Conservation (phyloP, 2,797 vertebrate species). For the Triplophysa yarkandensis region DNA sequence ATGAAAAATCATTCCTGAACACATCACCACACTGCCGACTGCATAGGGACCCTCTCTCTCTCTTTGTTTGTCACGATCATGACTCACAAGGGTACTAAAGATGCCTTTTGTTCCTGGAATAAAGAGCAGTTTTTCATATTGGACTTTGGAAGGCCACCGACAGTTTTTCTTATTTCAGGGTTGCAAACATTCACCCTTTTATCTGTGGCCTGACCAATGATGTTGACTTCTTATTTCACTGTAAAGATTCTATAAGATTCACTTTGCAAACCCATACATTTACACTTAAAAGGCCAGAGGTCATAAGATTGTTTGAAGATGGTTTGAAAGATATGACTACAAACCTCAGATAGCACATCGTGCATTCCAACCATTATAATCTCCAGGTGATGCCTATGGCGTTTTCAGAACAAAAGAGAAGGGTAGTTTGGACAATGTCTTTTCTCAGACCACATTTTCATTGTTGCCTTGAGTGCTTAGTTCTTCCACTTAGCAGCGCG, state of each 20-base stretch:
- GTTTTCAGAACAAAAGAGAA: slow-evolving; percentile 7
- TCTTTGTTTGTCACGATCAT: not conserved
- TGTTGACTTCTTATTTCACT: slow-evolving; percentile 4
- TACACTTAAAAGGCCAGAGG: slow-evolving; percentile 10
- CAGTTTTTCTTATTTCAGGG: slow-evolving; percentile 9
- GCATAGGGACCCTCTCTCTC: not conserved
- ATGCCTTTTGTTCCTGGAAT: slow-evolving; percentile 53
- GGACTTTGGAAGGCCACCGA: slow-evolving; percentile 28
- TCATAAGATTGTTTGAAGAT: not conserved
- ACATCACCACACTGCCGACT: not conserved
- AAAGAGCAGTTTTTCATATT: slow-evolving; percentile 35
- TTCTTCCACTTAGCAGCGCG: not conserved
- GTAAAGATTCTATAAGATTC: not conserved
- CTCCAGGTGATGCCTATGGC: not conserved
- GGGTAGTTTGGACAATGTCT: not conserved
- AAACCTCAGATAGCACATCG: not conserved
- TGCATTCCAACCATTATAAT: not conserved
- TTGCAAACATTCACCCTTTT: not conserved
- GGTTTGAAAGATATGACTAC: not conserved
- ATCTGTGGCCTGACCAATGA: slow-evolving; percentile 2
- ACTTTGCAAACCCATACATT: not conserved
- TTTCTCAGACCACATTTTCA: slow-evolving; percentile 4
- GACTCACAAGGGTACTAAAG: slow-evolving; percentile 43
- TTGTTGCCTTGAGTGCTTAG: not conserved
- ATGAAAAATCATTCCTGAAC: slow-evolving; percentile 30